Conservation (phyloP, 2,113 vertebrate genomes). For the Oncorhynchus nerka region DNA sequence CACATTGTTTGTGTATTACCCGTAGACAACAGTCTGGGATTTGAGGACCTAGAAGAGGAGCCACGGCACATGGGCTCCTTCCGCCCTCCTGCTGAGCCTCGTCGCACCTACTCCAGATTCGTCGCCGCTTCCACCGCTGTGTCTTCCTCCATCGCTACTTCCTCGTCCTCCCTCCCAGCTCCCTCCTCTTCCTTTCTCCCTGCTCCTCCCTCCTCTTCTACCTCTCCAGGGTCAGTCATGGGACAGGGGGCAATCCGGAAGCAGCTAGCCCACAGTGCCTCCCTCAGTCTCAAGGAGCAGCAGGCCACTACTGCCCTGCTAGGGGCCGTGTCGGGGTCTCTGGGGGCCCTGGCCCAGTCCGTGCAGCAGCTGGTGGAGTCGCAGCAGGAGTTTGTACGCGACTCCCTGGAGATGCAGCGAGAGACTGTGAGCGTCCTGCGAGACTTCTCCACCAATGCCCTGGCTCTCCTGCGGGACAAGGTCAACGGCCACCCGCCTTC, state of each 20-base stretch:
- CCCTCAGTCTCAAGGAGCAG: slow-evolving; percentile 75
- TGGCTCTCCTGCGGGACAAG: slow-evolving; percentile 22
- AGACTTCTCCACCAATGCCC: slow-evolving; percentile 74
- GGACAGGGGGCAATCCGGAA: slow-evolving; percentile 32
- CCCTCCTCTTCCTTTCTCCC: background rate
- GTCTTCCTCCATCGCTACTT: background rate
- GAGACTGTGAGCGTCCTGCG: slow-evolving; percentile 75
- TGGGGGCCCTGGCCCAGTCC: slow-evolving; percentile 76
- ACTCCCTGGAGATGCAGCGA: slow-evolving; percentile 75
- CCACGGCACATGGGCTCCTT: background rate
- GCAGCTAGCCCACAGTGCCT: slow-evolving; percentile 54
- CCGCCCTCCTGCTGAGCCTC: background rate
- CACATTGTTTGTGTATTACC: background rate
- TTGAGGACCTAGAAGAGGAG: background rate
- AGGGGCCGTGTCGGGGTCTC: slow-evolving; percentile 72
- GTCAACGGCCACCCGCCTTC: background rate
- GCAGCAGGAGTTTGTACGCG: slow-evolving; percentile 76
- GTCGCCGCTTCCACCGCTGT: background rate
- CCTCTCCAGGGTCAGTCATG: slow-evolving; percentile 24
- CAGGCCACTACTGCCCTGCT: slow-evolving; percentile 72
- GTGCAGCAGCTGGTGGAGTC: slow-evolving; percentile 77
- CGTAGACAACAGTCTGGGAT: background rate
- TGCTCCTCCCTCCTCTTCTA: background rate
- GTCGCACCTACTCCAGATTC: background rate
- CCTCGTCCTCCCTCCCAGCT: background rate